Evolutionary conservation across 2,113 vertebrate species (phyloP), one percentile per base, ranked within the genome.

Genomic region (Pituophis catenifer): DNA sequence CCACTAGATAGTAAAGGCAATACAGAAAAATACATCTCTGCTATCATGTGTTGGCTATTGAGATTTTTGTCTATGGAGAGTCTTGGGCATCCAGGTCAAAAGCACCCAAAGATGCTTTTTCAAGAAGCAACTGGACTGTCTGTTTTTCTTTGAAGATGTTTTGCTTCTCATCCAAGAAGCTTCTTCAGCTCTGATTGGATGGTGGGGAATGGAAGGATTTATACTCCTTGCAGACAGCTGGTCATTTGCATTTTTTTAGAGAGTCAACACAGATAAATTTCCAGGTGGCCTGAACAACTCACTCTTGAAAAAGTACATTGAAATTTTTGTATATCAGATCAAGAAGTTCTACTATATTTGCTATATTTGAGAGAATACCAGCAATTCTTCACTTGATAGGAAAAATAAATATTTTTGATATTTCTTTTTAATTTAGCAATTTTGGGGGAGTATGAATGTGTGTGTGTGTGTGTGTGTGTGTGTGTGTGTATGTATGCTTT

Each of bases 401-500:
- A 90, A 57, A 19, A 65, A 86, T 21, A 90, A 87, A 50, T 87
- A n/a, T 65, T 89, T 93, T 90, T 90, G 57, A 90, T 90, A n/a
- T 12, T 86, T 90, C 24, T 90, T 85, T 29, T 29, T 33, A 70
- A 33, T 70, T 70, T 17, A 33, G 29, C 29, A 70, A 70, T 17
- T n/a, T 70, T 33, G 65, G 65, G 29, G 65, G 4, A 4, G 26
- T 62, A 62, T 62, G 59, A 44, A 44, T 65, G 4, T 23, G 57
- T 58, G 2, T 59, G 57, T 59, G 2, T 58, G 59, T 65, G 4
- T 58, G 57, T 58, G 2, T 59, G 57, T 59, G 2, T 58, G 57
- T 12, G 5, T 65, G 57, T 8, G 2, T 58, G 57, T 23, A 23
- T 58, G 21, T 23, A 12, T 65, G 59, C 89, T 59, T 86, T 89